Evolutionary conservation across 2,888 invertebrate species (phyloP).

Genomic region (Incurvaria masculella): DNA sequence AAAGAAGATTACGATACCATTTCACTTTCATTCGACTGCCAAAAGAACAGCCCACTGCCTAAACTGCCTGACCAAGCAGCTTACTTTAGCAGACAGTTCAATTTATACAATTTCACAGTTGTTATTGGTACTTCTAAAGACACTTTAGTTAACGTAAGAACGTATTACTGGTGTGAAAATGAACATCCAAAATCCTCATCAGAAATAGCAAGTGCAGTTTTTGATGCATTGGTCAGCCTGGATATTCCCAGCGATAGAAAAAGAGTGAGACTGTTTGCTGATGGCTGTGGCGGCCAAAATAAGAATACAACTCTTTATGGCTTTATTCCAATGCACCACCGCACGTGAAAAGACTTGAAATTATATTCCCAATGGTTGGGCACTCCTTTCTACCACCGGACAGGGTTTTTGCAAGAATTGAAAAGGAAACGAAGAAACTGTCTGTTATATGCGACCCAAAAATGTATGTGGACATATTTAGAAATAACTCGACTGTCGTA

Average conservation of each 20-base stretch:
- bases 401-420: too few relatives aligned
- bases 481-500: slow-evolving; percentile 6
- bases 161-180: slow-evolving; percentile 13
- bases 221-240: slow-evolving; percentile 8
- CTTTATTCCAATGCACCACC: slow-evolving; percentile 6
- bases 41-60: slow-evolving; percentile 19
- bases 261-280: slow-evolving; percentile 3
- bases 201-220: slow-evolving; percentile 17
- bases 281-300: slow-evolving; percentile 16
- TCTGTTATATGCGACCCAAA: neutral
- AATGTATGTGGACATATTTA: slow-evolving; percentile 7
- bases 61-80: slow-evolving; percentile 16
- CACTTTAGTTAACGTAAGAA: slow-evolving; percentile 14
- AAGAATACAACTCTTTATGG: slow-evolving; percentile 19
- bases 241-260: slow-evolving; percentile 3
- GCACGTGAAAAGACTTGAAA: slow-evolving; percentile 10
- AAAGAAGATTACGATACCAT: slow-evolving; percentile 3
- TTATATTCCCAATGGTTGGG: slow-evolving; percentile 18
- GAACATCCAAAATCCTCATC: slow-evolving; percentile 8
- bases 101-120: slow-evolving; percentile 22
- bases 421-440: neutral
- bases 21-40: slow-evolving; percentile 20
- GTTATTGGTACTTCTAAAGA: slow-evolving; percentile 18
- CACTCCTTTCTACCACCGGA: slow-evolving; percentile 18
- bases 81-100: slow-evolving; percentile 20